These are phyloP conservation scores for Plectropomus leopardus DNA, from an alignment of 2,113 vertebrate genomes.

Conservation along the genomic window DNA sequence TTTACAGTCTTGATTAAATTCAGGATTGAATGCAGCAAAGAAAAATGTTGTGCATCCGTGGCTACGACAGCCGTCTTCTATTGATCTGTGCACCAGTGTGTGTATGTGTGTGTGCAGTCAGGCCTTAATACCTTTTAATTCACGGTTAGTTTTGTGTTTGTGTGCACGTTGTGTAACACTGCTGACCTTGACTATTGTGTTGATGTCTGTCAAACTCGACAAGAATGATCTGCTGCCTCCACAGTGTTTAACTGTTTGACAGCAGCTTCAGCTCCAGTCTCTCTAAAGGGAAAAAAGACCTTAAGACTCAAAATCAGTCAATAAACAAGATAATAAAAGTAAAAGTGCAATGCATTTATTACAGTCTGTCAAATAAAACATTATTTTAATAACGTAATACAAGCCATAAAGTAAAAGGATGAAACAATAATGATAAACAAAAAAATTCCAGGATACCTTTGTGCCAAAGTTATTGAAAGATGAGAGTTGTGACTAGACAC, in stretches of 20 bases:
- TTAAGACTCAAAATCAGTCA: not conserved
- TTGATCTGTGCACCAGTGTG: not conserved
- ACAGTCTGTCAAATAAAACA: too few relatives aligned
- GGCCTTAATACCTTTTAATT: conserved; percentile 19
- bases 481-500: not conserved
- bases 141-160: conserved; percentile 8
- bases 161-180: not conserved
- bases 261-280: not conserved
- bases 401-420: not conserved
- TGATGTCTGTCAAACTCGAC: conserved; percentile 44
- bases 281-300: not conserved
- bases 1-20: not conserved
- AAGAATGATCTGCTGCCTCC: conserved; percentile 21
- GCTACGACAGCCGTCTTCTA: not conserved
- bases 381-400: too few relatives aligned
- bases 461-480: not conserved
- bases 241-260: not conserved
- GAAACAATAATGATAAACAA: not conserved
- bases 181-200: conserved; percentile 55
- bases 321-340: not conserved
- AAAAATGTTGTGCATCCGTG: conserved; percentile 7
- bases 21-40: conserved; percentile 1
- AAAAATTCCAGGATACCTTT: not conserved
- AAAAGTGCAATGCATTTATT: not conserved
- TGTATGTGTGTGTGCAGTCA: not conserved